These are phyloP conservation scores for Noctuana brunneofusca DNA, from an alignment of 2,888 invertebrate species.

Conservation along the genomic window DNA sequence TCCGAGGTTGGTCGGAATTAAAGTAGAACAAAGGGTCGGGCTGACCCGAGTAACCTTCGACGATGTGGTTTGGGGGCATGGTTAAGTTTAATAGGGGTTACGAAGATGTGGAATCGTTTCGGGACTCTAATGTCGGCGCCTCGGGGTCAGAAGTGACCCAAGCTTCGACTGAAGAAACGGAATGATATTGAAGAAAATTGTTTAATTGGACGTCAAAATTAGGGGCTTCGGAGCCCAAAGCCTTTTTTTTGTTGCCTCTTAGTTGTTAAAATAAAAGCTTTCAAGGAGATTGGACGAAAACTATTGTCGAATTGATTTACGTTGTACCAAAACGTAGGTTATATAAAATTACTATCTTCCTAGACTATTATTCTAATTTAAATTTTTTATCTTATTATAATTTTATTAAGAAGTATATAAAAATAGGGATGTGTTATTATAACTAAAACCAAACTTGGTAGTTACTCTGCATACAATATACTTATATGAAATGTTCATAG, in stretches of 20 bases:
- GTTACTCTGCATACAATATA: background rate
- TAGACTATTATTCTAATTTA: too few relatives aligned
- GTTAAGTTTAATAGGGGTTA: constrained; percentile 80
- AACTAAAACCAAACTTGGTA: too few relatives aligned
- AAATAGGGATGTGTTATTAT: too few relatives aligned
- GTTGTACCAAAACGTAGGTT: background rate
- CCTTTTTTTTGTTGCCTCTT: constrained; percentile 46
- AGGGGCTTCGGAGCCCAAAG: constrained; percentile 58
- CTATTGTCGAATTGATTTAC: background rate
- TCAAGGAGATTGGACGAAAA: background rate
- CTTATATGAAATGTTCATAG: constrained; percentile 1
- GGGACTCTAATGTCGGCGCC: constrained; percentile 72
- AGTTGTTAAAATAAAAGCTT: constrained; percentile 17
- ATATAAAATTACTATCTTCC: too few relatives aligned
- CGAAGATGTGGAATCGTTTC: constrained; percentile 61
- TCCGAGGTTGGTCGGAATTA: constrained; percentile 53
- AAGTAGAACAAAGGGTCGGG: constrained; percentile 58
- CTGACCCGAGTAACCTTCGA: constrained; percentile 62
- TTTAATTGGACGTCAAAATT: constrained; percentile 78
- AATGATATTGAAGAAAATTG: constrained; percentile 80
- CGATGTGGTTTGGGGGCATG: constrained; percentile 74
- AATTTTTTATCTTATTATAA: too few relatives aligned
- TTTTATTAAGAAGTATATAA: too few relatives aligned
- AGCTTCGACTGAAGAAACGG: constrained; percentile 60
- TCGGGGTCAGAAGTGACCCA: constrained; percentile 70